Percentiles rank a stretch among this genome's conserved stretches.
These are phyloP conservation scores for Salvelinus fontinalis DNA, from an alignment of 2,113 vertebrate species.

Conservation along the genomic window DNA sequence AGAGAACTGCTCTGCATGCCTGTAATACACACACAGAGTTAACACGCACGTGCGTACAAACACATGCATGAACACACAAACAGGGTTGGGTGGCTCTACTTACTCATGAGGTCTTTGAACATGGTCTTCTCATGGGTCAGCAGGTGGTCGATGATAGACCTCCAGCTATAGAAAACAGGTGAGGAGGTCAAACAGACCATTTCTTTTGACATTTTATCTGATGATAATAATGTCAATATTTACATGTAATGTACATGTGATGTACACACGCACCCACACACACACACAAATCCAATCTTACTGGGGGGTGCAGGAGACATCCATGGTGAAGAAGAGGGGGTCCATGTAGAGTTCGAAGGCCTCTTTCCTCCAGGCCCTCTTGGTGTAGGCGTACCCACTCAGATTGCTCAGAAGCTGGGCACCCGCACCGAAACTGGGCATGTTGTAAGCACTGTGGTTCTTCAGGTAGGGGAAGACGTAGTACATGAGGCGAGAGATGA, in stretches of 20 bases:
- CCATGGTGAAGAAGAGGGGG: slow-evolving; percentile 96
- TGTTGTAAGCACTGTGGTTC: slow-evolving; percentile 95
- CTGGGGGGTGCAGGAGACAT: slow-evolving; percentile 83
- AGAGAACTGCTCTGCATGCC: slow-evolving; percentile 93
- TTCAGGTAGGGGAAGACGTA: slow-evolving; percentile 94
- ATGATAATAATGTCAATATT: background rate
- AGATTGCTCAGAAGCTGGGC: slow-evolving; percentile 91
- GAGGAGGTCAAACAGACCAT: background rate
- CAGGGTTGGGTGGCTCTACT: slow-evolving; percentile 64
- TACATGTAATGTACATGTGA: background rate
- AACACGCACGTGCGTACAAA: background rate
- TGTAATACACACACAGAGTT: slow-evolving; percentile 54
- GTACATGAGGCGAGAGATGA: slow-evolving; percentile 93
- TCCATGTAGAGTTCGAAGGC: slow-evolving; percentile 93
- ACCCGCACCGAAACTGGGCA: slow-evolving; percentile 90
- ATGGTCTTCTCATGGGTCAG: slow-evolving; percentile 97
- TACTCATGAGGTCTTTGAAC: slow-evolving; percentile 99
- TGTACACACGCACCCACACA: background rate
- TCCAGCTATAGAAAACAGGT: slow-evolving; percentile 80
- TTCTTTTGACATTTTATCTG: background rate
- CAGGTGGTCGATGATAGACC: slow-evolving; percentile 92
- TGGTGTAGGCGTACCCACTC: slow-evolving; percentile 96
- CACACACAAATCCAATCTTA: slow-evolving; percentile 60
- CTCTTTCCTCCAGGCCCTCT: slow-evolving; percentile 95
- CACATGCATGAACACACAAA: background rate